Base-by-base conservation (phyloP, 2,113 vertebrate species). In the Cavia aperea region DNA sequence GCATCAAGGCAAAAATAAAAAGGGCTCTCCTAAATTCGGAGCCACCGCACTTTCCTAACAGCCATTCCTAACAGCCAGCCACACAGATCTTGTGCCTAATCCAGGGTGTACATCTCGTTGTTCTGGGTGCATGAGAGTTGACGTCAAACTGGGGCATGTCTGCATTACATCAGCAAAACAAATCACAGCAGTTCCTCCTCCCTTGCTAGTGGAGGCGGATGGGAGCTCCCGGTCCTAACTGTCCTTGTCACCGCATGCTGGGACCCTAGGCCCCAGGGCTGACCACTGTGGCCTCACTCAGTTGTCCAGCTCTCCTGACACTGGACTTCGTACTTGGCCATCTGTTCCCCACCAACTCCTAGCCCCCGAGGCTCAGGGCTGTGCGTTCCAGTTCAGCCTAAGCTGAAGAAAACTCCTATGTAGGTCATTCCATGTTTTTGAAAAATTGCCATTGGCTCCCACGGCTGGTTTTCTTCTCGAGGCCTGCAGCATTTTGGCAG, bases 61-160 rank as follows among this genome's bases (percentile, higher is more conserved):
- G 94, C 95, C 96, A 95, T 97, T 79, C 19, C 29, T 81, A 43
- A 54, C 95, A 93, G 94, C 95, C 96, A 95, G 95, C 95, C 96
- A 97, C 97, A 97, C 96, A 97, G 97, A 97, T 90, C 97, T 98
- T 98, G 98, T 98, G 98, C 98, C 98, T 98, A 98, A 98, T 98
- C 98, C 98, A 95, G 89, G 49, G 97, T 97, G 77, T 97, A 94
- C 97, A 97, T 98, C 95, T 97, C 95, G 97, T 97, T 95, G 95
- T 96, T 96, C 97, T 94, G 94, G 95, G 91, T 98, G 98, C 98
- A 98, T 98, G 98, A 97, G 96, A 97, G 93, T 97, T 95, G 89
- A 8, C 96, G 96, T 98, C 93, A 86, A 96, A 97, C 85, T 97
- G 3, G 93, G 97, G 97, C 97, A 97, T 98, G 98, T 98, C 98